phyloP scores from a whole-genome alignment of 2,888 invertebrate genomes.

The Zaprionus obscuricornis region DNA sequence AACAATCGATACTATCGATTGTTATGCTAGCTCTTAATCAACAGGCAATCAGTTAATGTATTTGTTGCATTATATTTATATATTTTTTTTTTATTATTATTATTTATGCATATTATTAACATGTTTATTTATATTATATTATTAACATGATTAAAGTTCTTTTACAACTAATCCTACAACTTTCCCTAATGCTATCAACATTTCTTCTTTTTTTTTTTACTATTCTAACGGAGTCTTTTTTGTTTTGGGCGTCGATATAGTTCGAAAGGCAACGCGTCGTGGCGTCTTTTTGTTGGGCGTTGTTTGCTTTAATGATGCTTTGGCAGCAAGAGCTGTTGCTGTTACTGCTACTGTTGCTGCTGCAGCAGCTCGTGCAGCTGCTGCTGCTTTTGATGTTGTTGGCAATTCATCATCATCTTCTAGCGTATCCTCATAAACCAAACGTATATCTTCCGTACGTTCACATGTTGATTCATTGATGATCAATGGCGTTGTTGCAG shows the following conservation, averaged over 20 bases:
- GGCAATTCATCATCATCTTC: conserved; percentile 54
- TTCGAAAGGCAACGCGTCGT: conserved; percentile 89
- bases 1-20: no score
- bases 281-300: conserved; percentile 85
- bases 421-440: conserved; percentile 86
- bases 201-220: conserved; percentile 18
- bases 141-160: conserved; percentile 34
- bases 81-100: no score
- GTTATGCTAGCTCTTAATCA: no score
- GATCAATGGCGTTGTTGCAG: not conserved
- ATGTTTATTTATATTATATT: no score
- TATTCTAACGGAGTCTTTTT: conserved; percentile 84
- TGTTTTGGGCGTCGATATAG: conserved; percentile 90
- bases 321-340: conserved; percentile 21
- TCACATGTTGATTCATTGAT: conserved; percentile 62
- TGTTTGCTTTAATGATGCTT: conserved; percentile 56
- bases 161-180: conserved; percentile 32
- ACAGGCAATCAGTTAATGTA: no score
- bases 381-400: not conserved
- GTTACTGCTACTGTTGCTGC: not conserved
- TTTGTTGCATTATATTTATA: no score
- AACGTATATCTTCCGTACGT: conserved; percentile 85
- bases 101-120: no score
- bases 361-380: not conserved
- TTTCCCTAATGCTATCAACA: conserved; percentile 20